A percentile compares a stretch with the other conserved stretches of the same genome.
phyloP scores from a whole-genome alignment of 2,888 invertebrate genomes.

The Dioctria linearis region DNA sequence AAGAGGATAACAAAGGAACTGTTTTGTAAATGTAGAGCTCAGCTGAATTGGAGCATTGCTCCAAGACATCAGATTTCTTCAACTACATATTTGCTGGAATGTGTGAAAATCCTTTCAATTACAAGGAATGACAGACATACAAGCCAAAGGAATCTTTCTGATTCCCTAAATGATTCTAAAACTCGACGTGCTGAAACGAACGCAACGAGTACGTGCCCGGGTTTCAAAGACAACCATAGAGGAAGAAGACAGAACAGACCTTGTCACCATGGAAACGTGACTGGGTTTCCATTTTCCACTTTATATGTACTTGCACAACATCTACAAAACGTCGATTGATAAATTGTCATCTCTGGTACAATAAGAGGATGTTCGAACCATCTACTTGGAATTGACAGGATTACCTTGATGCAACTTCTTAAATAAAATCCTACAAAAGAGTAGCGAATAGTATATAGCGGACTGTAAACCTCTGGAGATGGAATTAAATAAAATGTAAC shows the following conservation, averaged over 20 bases:
- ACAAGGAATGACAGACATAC: constrained; percentile 54
- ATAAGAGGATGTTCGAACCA: constrained; percentile 9
- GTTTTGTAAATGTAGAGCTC: constrained; percentile 4
- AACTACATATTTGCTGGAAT: constrained; percentile 55
- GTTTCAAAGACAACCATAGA: neutral
- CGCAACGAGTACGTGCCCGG: constrained; percentile 56
- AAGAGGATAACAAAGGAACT: constrained; percentile 21
- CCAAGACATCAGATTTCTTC: constrained; percentile 50
- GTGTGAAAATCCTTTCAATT: constrained; percentile 58
- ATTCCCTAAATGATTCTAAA: constrained; percentile 56
- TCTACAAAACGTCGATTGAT: constrained; percentile 43
- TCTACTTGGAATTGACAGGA: constrained; percentile 27
- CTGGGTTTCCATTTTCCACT: neutral
- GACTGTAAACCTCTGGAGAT: constrained; percentile 10
- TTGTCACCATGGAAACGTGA: constrained; percentile 48
- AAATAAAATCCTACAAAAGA: constrained; percentile 1
- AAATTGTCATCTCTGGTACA: constrained; percentile 39
- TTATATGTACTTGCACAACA: constrained; percentile 17
- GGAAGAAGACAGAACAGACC: constrained; percentile 16
- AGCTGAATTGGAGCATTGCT: constrained; percentile 28
- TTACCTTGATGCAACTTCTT: constrained; percentile 42
- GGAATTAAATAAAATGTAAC: constrained; percentile 30
- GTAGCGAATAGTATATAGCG: too few relatives aligned
- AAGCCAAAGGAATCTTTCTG: constrained; percentile 51
- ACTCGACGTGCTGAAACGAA: constrained; percentile 57